Base-by-base conservation (phyloP, 1,140 invertebrate species). In the Campodea augens region DNA sequence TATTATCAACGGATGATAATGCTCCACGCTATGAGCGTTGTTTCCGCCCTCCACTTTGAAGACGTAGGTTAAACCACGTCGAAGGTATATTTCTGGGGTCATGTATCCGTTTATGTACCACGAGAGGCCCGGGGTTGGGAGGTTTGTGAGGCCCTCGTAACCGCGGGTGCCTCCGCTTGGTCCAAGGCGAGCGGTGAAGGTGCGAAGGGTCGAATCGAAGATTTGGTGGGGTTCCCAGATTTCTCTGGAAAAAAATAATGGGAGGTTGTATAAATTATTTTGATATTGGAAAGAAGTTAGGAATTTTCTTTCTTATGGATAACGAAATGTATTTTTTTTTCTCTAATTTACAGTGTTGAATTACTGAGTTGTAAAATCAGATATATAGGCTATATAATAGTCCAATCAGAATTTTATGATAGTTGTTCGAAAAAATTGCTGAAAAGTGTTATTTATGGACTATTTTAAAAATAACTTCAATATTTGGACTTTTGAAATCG, bases 1-100 rank as follows among this genome's bases (percentile, higher is more conserved):
- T 46, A 96, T 82, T 38, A 95, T 86, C 25, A 96, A 65, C 5
- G 90, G 90, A 69, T 96, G 89, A 63, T 93, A 93, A 55, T 75
- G 72, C 39, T 81, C 74, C 0, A 84, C 67, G 49, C 81, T 87
- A 56, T 90, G 81, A 3, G 86, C 85, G 66, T 92, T 85, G 55
- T 89, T 88, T 1, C 88, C 88, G 24, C 87, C 88, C 46, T 74
- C 70, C 21, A 89, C 77, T 37, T 58, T 70, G 53, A 92, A 89
- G 10, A 70, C 75, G 63, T 95, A 95, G 0, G 75, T 81, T 10
- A 87, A 64, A 10, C 86, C 86, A 41, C 90, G 64, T 51, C 84
- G 75, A 38, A 96, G 63, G 68, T 83, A 90, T 25, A 95, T 60
- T 57, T 91, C 85, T 0, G 90, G 87, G 20, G 75, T 72, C 45